phyloP scores from a whole-genome alignment of 2,888 invertebrate genomes.

The Apotomis turbidana region DNA sequence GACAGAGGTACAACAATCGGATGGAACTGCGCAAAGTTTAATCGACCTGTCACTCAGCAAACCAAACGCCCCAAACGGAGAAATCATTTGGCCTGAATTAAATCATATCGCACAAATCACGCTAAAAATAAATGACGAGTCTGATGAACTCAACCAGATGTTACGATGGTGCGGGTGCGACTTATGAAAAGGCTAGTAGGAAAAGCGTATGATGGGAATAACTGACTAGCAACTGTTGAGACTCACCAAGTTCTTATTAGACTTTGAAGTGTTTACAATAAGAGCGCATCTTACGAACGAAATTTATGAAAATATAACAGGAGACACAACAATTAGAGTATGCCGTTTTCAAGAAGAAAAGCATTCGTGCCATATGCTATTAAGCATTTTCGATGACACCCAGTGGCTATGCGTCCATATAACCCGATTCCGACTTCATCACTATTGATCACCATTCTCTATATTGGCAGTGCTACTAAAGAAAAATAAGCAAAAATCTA shows the following conservation, averaged over 20 bases:
- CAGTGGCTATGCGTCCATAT: too few species aligned
- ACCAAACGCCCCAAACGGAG: conserved; percentile 28
- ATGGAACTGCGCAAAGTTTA: conserved; percentile 54
- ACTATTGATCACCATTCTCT: too few species aligned
- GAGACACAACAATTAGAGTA: too few species aligned
- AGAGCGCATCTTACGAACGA: too few species aligned
- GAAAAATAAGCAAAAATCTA: too few species aligned
- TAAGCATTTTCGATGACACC: too few species aligned
- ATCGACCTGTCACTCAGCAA: conserved; percentile 60
- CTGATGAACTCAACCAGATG: conserved; percentile 12
- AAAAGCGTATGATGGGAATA: conserved; percentile 12
- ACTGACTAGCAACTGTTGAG: conserved; percentile 2
- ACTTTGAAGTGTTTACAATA: not conserved
- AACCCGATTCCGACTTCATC: too few species aligned
- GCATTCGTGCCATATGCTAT: too few species aligned
- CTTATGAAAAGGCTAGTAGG: not conserved
- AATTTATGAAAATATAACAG: too few species aligned
- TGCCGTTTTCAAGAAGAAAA: not conserved
- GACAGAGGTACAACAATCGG: conserved; percentile 44
- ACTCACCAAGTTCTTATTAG: not conserved
- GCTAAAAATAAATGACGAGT: conserved; percentile 21
- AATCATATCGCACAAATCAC: conserved; percentile 22
- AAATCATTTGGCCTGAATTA: conserved; percentile 43
- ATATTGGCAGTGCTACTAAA: too few species aligned
- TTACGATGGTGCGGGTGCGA: not conserved